Evolutionary conservation across 1,140 invertebrate genomes (phyloP).

Genomic region (Cotesia typhae): DNA sequence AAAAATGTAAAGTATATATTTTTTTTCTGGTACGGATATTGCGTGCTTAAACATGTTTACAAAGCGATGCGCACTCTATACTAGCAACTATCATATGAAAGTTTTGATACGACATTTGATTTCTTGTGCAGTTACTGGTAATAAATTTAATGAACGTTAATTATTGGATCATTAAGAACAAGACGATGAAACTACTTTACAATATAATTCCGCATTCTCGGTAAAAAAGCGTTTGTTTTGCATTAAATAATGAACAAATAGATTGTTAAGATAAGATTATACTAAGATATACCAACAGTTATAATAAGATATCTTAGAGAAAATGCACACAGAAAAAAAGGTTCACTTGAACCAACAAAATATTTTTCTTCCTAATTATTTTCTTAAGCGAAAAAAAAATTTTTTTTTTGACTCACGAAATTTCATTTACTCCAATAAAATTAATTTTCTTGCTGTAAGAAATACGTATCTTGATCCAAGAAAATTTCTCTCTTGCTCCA

Average conservation of each 20-base stretch:
- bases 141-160: conserved; percentile 9
- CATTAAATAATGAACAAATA: background rate
- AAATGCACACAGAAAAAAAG: background rate
- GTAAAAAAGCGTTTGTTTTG: conserved; percentile 22
- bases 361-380: too few relatives aligned
- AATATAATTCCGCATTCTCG: conserved; percentile 24
- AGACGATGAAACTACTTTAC: conserved; percentile 12
- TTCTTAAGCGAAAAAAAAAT: too few relatives aligned
- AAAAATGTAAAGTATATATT: background rate
- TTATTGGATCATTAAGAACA: conserved; percentile 7
- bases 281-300: background rate
- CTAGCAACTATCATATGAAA: background rate
- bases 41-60: conserved; percentile 13
- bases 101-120: conserved; percentile 26
- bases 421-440: too few relatives aligned
- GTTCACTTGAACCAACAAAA: too few relatives aligned
- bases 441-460: too few relatives aligned
- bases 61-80: background rate
- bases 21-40: background rate
- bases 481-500: too few relatives aligned
- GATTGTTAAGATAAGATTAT: background rate
- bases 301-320: background rate
- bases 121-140: conserved; percentile 7
- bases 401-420: too few relatives aligned
- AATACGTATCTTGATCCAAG: too few relatives aligned